Base-by-base conservation (phyloP, 2,113 vertebrate genomes). In the Axis porcinus region DNA sequence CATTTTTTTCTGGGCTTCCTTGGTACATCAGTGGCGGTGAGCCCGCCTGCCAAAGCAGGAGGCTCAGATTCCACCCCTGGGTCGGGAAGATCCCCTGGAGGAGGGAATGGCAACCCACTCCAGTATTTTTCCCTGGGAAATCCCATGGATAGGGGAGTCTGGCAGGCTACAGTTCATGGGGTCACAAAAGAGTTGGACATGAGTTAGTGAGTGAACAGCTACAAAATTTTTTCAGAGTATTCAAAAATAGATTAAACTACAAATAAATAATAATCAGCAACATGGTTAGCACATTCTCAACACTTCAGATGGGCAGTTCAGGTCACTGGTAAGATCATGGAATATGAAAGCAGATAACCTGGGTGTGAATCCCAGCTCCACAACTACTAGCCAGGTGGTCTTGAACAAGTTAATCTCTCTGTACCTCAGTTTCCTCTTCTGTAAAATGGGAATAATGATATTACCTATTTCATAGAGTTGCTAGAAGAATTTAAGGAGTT, bases 221-320 rank as follows among this genome's bases (percentile, higher is more conserved):
- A 23, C 21, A 74, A 78, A 64, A 47, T 90, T 43, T 67, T 5
- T 36, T 8, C 30, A 84, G 25, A 74, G 4, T 7, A 5, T 55
- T 87, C 81, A 60, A 47, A 91, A 94, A 45, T 30, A 83, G 58
- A 70, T 74, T 86, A n/a, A 94, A 50, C 30, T 21, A 36, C 30
- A 57, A 36, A 36, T 25, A 47, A 43, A 27, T 30, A 43, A 33
- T 54, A 70, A 64, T 36, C 40, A 57, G 25, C 2, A 45, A 62
- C 1, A 0, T 33, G 1, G 52, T 19, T 27, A 25, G 57, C 50
- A 23, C 8, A 13, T 62, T 82, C 27, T 64, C 58, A 33, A 19
- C 11, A 19, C 33, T 94, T 60, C 33, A 6, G 23, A 7, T 19
- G 55, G 30, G 19, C 19, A 12, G 33, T 7, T 5, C 2, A 14